Evolutionary conservation across 2,113 vertebrate species (phyloP), one percentile per base, ranked within the genome.

Genomic region (Erythrolamprus reginae): DNA sequence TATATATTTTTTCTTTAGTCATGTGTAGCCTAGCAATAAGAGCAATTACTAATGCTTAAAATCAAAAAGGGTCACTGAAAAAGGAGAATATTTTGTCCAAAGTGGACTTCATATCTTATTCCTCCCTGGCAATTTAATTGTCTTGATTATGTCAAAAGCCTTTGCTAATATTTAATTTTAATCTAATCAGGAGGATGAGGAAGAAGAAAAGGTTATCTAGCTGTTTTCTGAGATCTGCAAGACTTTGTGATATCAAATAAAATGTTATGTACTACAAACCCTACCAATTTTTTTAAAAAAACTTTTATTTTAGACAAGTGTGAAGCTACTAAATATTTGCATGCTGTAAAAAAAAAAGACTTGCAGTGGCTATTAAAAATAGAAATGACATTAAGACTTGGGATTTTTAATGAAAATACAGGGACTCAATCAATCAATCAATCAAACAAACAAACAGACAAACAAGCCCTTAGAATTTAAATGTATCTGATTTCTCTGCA

Each of bases 21-120:
- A 17, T 19, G 92, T 94, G 24, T 47, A 86, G 5, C n/a, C 86
- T 1, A 84, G 10, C 53, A 15, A 70, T 58, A 89, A 94, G 28
- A 33, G 86, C 1, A 83, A 13, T 55, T 84, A 88, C 38, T 12
- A 28, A 9, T 90, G 21, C 88, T 65, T 82, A 88, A 42, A 65
- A 65, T 33, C 28, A 65, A 13, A 4, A 33, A 33, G 28, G 5
- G n/a, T 65, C 61, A 33, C 5, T 65, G 28, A 65, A 2, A 42
- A 8, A 91, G 38, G 17, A 23, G 90, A 90, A 85, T 2, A 91
- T 47, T 91, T 92, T 82, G 89, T 88, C 0, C 21, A 15, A 3
- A 38, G 48, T 38, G 82, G 10, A 87, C 42, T 84, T 86, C 85
- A 10, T 10, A 83, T 12, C 38, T 42, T 52, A n/a, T 86, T 38